Evolutionary conservation across 2,113 vertebrate species (phyloP), one percentile per base, ranked within the genome.

Genomic region (Microcebus ravelobensis): DNA sequence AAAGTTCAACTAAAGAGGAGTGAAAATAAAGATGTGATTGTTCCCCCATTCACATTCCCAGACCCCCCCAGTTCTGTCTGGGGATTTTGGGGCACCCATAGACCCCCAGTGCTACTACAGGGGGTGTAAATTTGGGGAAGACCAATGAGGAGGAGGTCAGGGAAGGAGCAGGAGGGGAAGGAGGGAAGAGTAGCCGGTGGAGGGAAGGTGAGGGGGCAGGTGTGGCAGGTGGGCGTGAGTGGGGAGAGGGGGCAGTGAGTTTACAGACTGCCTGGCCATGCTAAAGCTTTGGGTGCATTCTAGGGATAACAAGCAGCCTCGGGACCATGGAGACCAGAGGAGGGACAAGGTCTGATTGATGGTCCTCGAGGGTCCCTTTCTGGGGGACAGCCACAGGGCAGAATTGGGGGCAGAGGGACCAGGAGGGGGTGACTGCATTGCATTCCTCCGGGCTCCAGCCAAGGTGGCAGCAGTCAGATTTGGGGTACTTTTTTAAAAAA

Each of bases 131-230:
- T 18, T 18, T 14, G 18, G 55, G 20, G 8, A 59, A 23, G 67
- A 34, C 48, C 25, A 31, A 15, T 0, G 34, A 70, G 31, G 74
- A 61, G 65, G 57, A 25, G 70, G 31, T 23, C 25, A 8, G 45
- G 31, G 31, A 68, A 25, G 21, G 45, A 42, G 48, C 11, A 5
- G 87, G 70, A 27, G 14, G 25, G 2, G 83, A 55, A 36, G 17
- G 29, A 31, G 39, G 25, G 57, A 67, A 34, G 68, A 20, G 7
- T 6, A 48, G 18, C 0, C 0, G 0, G 42, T 11, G 5, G 11
- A 29, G 39, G 45, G 80, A 27, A 34, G 1, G 31, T 3, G 14
- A 52, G 36, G 63, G 55, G 39, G 39, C 39, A 3, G 2, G 52
- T 0, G 17, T 8, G 50, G 45, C 81, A 12, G 70, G 70, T 2